Evolutionary conservation across 2,888 invertebrate species (phyloP), one percentile per base, ranked within the genome.

Genomic region (Heliconius erato): DNA sequence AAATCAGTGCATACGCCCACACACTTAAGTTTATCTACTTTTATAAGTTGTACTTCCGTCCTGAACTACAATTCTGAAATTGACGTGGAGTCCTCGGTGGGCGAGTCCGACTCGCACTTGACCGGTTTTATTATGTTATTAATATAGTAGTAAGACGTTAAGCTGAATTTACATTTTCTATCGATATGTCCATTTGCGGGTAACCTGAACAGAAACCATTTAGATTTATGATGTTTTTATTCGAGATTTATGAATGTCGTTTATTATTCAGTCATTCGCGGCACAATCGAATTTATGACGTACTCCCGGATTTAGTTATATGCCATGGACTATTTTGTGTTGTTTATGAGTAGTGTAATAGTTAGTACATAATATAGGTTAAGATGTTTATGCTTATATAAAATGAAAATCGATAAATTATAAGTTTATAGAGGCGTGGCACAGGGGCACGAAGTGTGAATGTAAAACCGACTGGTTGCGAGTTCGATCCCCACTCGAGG

Each of bases 211-310:
- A 89, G 89, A 89, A 90, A 90, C 89, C 91, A 89, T 89, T 92
- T 91, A 93, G 94, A 95, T 95, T 95, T 95, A 95, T 94, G 89
- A 91, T 90, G 91, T 94, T 94, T 94, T 95, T 95, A 94, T 95
- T 94, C 92, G 89, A 92, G 93, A 95, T 95, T 95, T 95, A 95
- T 90, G 93, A 91, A 88, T 90, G 88, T 91, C 94, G 94, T 95
- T 94, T 94, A 94, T 95, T 95, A 95, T 95, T 94, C 94, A 94
- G 90, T 94, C 32, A 94, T 94, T 94, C 91, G 90, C 87, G 91
- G 91, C 90, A 92, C 91, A 93, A 94, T 94, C 94, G 91, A 91
- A 95, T 95, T 95, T 95, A 95, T 94, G 91, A 92, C 92, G 92
- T 91, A 93, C 94, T 94, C 93, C 93, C 91, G 89, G 91, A 91